Conservation (phyloP, 1,140 invertebrate genomes). For the Sesamia nonagrioides region DNA sequence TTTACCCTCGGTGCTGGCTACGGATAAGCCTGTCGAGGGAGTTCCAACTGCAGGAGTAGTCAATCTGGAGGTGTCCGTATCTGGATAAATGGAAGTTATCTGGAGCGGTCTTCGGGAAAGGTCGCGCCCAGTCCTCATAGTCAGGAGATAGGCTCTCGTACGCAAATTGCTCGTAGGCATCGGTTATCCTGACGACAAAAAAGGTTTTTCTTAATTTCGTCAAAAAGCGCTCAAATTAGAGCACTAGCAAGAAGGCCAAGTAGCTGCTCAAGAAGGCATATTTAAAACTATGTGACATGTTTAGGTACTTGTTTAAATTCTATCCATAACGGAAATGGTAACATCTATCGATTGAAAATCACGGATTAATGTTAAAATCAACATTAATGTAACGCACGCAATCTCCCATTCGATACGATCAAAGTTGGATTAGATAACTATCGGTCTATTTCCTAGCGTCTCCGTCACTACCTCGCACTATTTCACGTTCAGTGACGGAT, state of each 20-base stretch:
- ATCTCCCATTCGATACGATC: slow-evolving; percentile 14
- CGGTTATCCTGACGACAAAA: slow-evolving; percentile 73
- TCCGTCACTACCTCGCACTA: slow-evolving; percentile 62
- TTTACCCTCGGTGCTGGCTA: slow-evolving; percentile 73
- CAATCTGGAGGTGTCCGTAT: slow-evolving; percentile 92
- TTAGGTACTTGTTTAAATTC: neutral
- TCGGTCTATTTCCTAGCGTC: slow-evolving; percentile 56
- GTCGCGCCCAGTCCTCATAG: slow-evolving; percentile 82
- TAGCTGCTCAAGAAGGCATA: too few species aligned
- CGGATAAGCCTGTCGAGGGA: slow-evolving; percentile 90
- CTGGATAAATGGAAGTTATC: slow-evolving; percentile 89
- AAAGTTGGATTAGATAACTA: slow-evolving; percentile 65
- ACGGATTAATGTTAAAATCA: slow-evolving; percentile 30
- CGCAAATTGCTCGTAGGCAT: slow-evolving; percentile 81
- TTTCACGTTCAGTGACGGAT: too few species aligned
- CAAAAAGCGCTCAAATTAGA: too few species aligned
- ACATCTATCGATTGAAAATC: neutral
- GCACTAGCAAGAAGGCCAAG: too few species aligned
- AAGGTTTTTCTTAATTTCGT: too few species aligned
- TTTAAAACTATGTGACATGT: too few species aligned
- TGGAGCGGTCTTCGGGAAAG: slow-evolving; percentile 83
- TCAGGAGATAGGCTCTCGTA: slow-evolving; percentile 82
- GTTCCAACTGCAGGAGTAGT: slow-evolving; percentile 92
- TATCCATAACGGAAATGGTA: neutral
- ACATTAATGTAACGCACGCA: slow-evolving; percentile 1